Evolutionary conservation across 1,140 invertebrate species (phyloP).

Genomic region (Lepidotrigona ventralis): DNA sequence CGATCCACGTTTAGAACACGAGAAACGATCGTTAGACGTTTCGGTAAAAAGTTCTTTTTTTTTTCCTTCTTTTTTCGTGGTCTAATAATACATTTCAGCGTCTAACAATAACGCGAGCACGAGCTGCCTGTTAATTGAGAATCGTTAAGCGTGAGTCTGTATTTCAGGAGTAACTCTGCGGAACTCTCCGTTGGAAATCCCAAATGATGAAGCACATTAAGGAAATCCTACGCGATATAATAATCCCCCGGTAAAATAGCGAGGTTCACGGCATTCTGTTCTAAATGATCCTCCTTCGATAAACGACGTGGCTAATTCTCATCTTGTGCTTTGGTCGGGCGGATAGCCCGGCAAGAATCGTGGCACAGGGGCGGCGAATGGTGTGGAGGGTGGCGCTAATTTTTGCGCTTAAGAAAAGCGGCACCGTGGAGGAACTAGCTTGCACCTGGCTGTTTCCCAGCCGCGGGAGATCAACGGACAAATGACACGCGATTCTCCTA

Average conservation of each 20-base stretch:
- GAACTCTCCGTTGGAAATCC: background rate
- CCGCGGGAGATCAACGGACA: constrained; percentile 79
- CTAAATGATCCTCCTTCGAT: constrained; percentile 57
- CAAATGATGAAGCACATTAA: constrained; percentile 39
- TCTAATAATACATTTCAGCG: too few species aligned
- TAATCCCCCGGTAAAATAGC: constrained; percentile 40
- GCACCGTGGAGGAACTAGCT: constrained; percentile 55
- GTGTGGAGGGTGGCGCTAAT: constrained; percentile 70
- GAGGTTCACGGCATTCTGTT: constrained; percentile 46
- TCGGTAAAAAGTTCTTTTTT: background rate
- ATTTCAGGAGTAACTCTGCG: background rate
- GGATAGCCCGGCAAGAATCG: constrained; percentile 18
- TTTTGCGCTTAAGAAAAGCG: constrained; percentile 76
- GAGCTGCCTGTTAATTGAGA: background rate
- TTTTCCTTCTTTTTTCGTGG: background rate
- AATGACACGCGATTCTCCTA: constrained; percentile 79
- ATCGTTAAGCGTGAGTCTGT: background rate
- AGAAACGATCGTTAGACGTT: too few species aligned
- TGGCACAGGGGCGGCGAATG: constrained; percentile 32
- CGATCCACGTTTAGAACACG: background rate
- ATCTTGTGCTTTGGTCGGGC: constrained; percentile 52
- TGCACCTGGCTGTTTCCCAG: constrained; percentile 77
- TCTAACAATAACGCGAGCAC: background rate
- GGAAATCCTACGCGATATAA: constrained; percentile 33
- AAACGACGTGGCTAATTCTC: constrained; percentile 73